Conservation (phyloP, 2,888 invertebrate genomes). For the Aleiodes testaceus region DNA sequence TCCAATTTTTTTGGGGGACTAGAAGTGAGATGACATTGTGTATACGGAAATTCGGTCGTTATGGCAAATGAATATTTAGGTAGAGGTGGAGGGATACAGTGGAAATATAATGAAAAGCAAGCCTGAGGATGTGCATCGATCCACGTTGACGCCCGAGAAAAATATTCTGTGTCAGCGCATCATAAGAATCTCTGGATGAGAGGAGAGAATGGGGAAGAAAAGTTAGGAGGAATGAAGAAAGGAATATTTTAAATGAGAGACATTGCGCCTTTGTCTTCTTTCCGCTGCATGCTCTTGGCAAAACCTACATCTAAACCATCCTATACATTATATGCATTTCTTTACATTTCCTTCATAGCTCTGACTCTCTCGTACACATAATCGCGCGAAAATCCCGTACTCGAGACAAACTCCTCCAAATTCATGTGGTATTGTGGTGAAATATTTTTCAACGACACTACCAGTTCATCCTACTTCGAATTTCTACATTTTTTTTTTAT, state of each 20-base stretch:
- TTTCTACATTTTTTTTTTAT: constrained; percentile 33
- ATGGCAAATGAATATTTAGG: too few relatives aligned
- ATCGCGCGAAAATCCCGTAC: constrained; percentile 32
- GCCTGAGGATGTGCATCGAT: constrained; percentile 22
- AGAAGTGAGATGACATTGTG: too few relatives aligned
- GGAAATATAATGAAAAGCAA: constrained; percentile 9
- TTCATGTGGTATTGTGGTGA: constrained; percentile 21
- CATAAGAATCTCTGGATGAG: constrained; percentile 17
- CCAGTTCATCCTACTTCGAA: constrained; percentile 16
- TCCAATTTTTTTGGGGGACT: not conserved
- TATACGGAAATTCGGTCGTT: not conserved
- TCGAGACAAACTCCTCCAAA: constrained; percentile 24
- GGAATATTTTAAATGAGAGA: constrained; percentile 28
- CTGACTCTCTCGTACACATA: not conserved
- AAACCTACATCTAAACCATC: not conserved
- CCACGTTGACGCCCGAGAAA: constrained; percentile 26
- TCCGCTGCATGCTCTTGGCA: not conserved
- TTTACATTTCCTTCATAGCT: not conserved
- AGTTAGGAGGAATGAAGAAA: constrained; percentile 11
- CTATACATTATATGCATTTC: not conserved
- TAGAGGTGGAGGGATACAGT: too few relatives aligned
- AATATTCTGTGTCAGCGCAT: constrained; percentile 33
- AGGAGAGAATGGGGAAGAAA: not conserved
- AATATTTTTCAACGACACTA: constrained; percentile 41
- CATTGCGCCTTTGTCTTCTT: constrained; percentile 17